Base-by-base conservation (phyloP, 2,797 vertebrate species). In the Enoplosus armatus region DNA sequence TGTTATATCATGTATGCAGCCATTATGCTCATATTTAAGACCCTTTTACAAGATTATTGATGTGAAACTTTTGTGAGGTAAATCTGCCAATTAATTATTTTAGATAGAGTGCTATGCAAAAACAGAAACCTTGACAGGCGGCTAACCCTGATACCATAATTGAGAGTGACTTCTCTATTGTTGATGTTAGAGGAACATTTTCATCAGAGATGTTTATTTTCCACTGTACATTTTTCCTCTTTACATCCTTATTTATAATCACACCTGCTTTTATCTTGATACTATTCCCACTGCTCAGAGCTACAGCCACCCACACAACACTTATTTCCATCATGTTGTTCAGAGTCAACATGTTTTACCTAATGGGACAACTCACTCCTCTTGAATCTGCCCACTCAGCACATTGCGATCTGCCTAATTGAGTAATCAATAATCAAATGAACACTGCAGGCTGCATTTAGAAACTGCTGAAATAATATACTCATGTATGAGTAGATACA, bases 391-490 rank as follows among this genome's bases (percentile, higher is more conserved):
- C 79, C 79, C 72, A 75, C 83, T 91, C 85, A 66, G 83, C 84
- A 83, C 71, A 74, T 54, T 75, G 54, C 6, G 10, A 77, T 72
- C 53, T n/a, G 18, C 71, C 43, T 65, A 75, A 86, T 59, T 84
- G 53, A 85, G 70, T 73, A 83, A 87, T 87, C 88, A 85, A 83
- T 90, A 78, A 78, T 72, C 8, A 5, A 73, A 85, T 85, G 60
- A 73, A 64, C 64, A 33, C 39, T 55, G 41, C 47, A 11, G 24
- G 18, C 37, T 80, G 66, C 59, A 16, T 65, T 75, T 68, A 56
- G 56, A 77, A 81, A 68, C 26, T 33, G 31, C 66, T 74, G 45
- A 75, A 69, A 82, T 53, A 67, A 51, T 71, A 18, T 16, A 43
- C 8, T 35, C 39, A 41, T 26, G 12, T 29, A n/a, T 54, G 53